phyloP scores from a whole-genome alignment of 2,113 vertebrate genomes.

The Scortum barcoo region DNA sequence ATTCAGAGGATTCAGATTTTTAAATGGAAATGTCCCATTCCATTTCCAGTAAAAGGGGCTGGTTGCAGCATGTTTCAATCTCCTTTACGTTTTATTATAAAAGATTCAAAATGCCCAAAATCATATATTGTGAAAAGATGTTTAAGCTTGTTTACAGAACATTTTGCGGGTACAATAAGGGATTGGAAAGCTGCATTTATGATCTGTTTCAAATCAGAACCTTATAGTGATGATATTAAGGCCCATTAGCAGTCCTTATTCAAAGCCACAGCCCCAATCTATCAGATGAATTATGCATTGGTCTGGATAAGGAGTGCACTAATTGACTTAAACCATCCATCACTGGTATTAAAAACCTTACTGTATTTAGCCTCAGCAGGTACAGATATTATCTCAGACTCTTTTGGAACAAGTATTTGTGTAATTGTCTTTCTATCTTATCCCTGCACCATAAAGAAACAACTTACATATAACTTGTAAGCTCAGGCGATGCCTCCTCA shows the following conservation, averaged over 20 bases:
- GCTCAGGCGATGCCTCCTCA: neutral
- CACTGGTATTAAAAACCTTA: conserved; percentile 68
- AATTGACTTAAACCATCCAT: conserved; percentile 77
- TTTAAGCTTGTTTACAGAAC: conserved; percentile 40
- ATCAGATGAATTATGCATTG: conserved; percentile 84
- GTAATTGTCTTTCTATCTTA: neutral
- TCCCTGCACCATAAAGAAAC: neutral
- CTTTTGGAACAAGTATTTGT: conserved; percentile 1
- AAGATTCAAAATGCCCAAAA: conserved; percentile 4
- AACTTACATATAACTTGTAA: neutral
- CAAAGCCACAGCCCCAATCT: conserved; percentile 79
- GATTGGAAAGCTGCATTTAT: conserved; percentile 38
- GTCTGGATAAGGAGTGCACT: conserved; percentile 77
- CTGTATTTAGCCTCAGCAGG: conserved; percentile 61
- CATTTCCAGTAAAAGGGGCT: conserved; percentile 8
- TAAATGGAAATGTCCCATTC: no score
- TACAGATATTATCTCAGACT: conserved; percentile 46
- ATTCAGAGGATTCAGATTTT: neutral
- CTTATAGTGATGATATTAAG: conserved; percentile 68
- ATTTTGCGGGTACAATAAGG: conserved; percentile 31
- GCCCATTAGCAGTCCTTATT: conserved; percentile 79
- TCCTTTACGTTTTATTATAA: neutral
- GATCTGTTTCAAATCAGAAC: conserved; percentile 51
- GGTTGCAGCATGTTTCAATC: neutral
- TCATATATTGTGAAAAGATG: neutral